Percentiles rank a stretch among this genome's conserved stretches.
phyloP scores from a whole-genome alignment of 2,113 vertebrate genomes.

The Zingel zingel region DNA sequence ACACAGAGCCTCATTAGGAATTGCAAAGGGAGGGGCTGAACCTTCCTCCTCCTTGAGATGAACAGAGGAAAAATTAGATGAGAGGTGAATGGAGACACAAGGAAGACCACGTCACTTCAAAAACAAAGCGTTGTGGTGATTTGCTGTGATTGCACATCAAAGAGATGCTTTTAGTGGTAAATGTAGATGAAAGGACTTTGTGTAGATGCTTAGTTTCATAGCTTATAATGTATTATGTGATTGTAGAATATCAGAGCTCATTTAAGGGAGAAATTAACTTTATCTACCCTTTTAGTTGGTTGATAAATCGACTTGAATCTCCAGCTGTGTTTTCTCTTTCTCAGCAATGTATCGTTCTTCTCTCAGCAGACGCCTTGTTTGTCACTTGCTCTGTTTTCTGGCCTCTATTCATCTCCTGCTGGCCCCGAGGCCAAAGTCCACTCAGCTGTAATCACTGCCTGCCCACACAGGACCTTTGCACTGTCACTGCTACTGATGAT shows the following conservation, averaged over 20 bases:
- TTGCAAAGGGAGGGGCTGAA: conserved; percentile 19
- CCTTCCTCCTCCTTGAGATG: conserved; percentile 26
- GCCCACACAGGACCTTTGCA: conserved; percentile 68
- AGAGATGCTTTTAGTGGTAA: background rate
- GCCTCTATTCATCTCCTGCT: conserved; percentile 50
- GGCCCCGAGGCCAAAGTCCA: conserved; percentile 61
- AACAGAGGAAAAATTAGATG: conserved; percentile 14
- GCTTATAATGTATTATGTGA: background rate
- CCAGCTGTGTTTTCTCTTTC: conserved; percentile 16
- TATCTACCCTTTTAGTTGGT: background rate
- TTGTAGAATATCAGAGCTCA: background rate
- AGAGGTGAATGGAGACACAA: conserved; percentile 17
- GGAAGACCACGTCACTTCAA: conserved; percentile 23
- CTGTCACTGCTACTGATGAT: conserved; percentile 52
- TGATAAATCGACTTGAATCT: conserved; percentile 3
- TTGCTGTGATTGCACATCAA: conserved; percentile 18
- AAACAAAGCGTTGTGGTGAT: conserved; percentile 16
- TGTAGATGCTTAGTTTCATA: background rate
- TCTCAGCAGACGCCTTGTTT: conserved; percentile 52
- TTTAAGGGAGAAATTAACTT: background rate
- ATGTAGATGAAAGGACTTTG: background rate
- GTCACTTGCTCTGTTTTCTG: conserved; percentile 47
- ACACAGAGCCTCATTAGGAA: conserved; percentile 29
- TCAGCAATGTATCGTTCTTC: background rate
- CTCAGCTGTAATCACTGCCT: conserved; percentile 62